These are phyloP conservation scores for Tetranychus piercei DNA, from an alignment of 2,888 invertebrate genomes.

Conservation along the genomic window DNA sequence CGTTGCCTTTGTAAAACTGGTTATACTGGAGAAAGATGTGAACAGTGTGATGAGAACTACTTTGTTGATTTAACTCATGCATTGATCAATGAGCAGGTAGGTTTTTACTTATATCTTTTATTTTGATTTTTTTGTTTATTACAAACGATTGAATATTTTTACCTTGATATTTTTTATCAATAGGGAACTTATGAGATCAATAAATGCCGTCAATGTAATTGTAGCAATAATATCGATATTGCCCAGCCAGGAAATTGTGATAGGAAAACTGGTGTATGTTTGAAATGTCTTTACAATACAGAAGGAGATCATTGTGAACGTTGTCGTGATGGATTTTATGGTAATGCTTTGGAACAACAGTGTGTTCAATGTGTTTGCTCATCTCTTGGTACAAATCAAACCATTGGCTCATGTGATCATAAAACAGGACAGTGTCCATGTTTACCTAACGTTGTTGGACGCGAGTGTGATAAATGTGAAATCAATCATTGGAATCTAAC, in stretches of 20 bases:
- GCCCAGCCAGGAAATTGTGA: slow-evolving; percentile 77
- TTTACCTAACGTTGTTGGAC: slow-evolving; percentile 72
- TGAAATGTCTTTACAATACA: slow-evolving; percentile 76
- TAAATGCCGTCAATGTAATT: slow-evolving; percentile 63
- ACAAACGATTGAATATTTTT: no score
- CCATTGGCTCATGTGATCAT: slow-evolving; percentile 47
- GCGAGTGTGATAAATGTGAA: slow-evolving; percentile 68
- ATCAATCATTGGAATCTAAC: slow-evolving; percentile 90
- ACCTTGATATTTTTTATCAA: background rate
- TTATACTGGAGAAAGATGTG: slow-evolving; percentile 51
- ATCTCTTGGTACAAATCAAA: slow-evolving; percentile 50
- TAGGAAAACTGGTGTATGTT: slow-evolving; percentile 67
- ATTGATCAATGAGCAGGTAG: background rate
- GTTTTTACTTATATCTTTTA: no score
- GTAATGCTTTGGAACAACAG: slow-evolving; percentile 61
- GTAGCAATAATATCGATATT: slow-evolving; percentile 76
- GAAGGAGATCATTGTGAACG: slow-evolving; percentile 79
- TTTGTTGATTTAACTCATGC: slow-evolving; percentile 70
- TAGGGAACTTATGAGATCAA: background rate
- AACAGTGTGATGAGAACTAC: slow-evolving; percentile 81
- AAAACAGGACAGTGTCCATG: slow-evolving; percentile 80
- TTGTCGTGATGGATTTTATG: slow-evolving; percentile 64
- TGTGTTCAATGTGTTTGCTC: slow-evolving; percentile 73
- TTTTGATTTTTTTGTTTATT: no score
- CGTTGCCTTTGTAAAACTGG: slow-evolving; percentile 11